Evolutionary conservation across 2,113 vertebrate species (phyloP).

Genomic region (Steatornis caripensis): DNA sequence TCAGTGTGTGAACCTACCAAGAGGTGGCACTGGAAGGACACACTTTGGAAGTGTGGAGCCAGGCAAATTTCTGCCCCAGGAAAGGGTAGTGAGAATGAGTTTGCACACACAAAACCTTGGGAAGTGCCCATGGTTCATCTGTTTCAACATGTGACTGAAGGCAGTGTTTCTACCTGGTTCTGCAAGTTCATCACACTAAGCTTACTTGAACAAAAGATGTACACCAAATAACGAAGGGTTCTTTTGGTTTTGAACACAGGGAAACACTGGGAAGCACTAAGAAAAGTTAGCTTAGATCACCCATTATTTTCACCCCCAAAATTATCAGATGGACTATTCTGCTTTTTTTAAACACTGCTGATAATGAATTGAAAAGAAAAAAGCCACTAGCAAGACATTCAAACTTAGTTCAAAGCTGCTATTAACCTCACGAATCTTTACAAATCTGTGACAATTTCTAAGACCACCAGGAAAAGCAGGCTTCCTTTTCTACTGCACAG

Average conservation of each 20-base stretch:
- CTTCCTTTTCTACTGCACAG: not conserved
- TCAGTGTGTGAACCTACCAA: not conserved
- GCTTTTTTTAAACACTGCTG: not conserved
- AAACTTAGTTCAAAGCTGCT: not conserved
- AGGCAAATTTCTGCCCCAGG: not conserved
- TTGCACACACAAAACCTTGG: not conserved
- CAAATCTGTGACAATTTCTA: not conserved
- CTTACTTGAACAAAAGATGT: rapidly evolving
- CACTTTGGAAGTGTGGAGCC: not conserved
- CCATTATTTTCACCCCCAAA: not conserved
- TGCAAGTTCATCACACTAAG: not conserved
- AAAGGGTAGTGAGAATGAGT: not conserved
- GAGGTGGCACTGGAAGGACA: slow-evolving; percentile 56
- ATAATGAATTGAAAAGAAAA: not conserved
- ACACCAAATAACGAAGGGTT: not conserved
- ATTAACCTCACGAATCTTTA: not conserved
- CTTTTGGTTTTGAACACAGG: not conserved
- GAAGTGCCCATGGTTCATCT: not conserved
- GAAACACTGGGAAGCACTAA: not conserved
- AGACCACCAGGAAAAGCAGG: not conserved
- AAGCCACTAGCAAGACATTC: not conserved
- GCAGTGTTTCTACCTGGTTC: not conserved
- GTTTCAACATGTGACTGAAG: not conserved
- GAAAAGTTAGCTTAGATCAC: not conserved
- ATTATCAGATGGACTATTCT: not conserved